Evolutionary conservation across 2,888 invertebrate genomes (phyloP).

Genomic region (Ormyrus thymus): DNA sequence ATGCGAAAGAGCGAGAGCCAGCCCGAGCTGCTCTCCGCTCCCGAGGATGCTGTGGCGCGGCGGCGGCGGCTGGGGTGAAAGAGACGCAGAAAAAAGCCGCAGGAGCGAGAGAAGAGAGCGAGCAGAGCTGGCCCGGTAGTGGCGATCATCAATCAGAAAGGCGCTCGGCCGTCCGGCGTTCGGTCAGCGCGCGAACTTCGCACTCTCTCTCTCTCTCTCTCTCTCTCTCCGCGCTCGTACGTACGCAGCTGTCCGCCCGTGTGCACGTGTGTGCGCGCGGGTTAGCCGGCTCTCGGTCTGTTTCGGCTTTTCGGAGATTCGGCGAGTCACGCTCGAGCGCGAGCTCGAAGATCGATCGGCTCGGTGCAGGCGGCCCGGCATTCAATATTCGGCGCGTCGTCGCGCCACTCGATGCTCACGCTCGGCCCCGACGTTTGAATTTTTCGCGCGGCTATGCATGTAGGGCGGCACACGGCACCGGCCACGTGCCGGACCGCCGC

Average conservation of each 20-base stretch:
- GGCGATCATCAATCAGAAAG: conserved; percentile 73
- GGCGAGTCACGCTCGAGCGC: conserved; percentile 53
- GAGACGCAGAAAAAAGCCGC: conserved; percentile 49
- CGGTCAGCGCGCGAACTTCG: conserved; percentile 66
- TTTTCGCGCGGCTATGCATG: neutral
- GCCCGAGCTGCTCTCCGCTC: conserved; percentile 11
- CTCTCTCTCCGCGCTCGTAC: neutral
- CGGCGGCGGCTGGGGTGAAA: conserved; percentile 14
- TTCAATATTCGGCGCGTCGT: conserved; percentile 39
- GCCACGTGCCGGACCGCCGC: no score
- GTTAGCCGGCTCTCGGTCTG: neutral
- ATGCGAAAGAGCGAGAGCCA: conserved; percentile 19
- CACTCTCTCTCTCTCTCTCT: conserved; percentile 38
- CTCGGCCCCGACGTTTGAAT: neutral
- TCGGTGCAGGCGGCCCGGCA: conserved; percentile 8
- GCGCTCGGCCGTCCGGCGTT: conserved; percentile 70
- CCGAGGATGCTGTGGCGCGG: neutral
- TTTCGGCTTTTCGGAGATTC: conserved; percentile 45
- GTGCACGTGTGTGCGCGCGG: conserved; percentile 10
- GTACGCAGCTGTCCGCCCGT: neutral
- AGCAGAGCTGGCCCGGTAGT: conserved; percentile 70
- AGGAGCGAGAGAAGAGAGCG: conserved; percentile 53
- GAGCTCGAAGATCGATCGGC: conserved; percentile 53
- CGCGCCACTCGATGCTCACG: conserved; percentile 36
- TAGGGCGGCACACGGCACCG: no score